Evolutionary conservation across 1,140 invertebrate genomes (phyloP).

Genomic region (Stegodyphus dumicola): DNA sequence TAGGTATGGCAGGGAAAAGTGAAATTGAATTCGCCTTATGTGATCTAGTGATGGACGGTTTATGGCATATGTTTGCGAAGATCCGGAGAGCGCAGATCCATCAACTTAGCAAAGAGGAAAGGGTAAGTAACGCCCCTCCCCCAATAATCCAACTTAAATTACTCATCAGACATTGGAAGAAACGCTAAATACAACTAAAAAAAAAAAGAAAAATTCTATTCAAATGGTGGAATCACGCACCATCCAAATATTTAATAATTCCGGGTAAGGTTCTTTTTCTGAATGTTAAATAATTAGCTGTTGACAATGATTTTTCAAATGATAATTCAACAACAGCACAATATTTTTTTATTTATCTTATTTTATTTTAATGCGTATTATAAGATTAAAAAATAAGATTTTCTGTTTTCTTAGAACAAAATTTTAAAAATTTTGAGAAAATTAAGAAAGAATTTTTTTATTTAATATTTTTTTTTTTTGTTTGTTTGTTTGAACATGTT

Average conservation of each 20-base stretch:
- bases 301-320: neutral
- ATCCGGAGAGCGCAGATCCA: slow-evolving; percentile 64
- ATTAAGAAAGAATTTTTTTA: too few species aligned
- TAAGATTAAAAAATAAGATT: neutral
- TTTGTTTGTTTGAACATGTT: too few species aligned
- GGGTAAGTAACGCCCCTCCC: slow-evolving; percentile 33
- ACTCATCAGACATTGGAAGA: too few species aligned
- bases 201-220: too few species aligned
- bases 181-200: too few species aligned
- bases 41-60: slow-evolving; percentile 73
- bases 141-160: too few species aligned
- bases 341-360: neutral
- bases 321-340: neutral
- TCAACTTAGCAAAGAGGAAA: slow-evolving; percentile 64
- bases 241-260: too few species aligned
- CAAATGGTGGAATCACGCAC: too few species aligned
- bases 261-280: too few species aligned
- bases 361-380: neutral
- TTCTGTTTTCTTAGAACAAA: too few species aligned
- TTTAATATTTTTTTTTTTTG: too few species aligned
- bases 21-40: slow-evolving; percentile 76
- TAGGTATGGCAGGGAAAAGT: slow-evolving; percentile 74
- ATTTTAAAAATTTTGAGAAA: too few species aligned
- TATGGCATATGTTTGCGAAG: slow-evolving; percentile 63
- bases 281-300: neutral